Percentiles rank a stretch among this genome's conserved stretches.
Conservation (phyloP, 2,113 vertebrate species). For the Ophiodon elongatus region DNA sequence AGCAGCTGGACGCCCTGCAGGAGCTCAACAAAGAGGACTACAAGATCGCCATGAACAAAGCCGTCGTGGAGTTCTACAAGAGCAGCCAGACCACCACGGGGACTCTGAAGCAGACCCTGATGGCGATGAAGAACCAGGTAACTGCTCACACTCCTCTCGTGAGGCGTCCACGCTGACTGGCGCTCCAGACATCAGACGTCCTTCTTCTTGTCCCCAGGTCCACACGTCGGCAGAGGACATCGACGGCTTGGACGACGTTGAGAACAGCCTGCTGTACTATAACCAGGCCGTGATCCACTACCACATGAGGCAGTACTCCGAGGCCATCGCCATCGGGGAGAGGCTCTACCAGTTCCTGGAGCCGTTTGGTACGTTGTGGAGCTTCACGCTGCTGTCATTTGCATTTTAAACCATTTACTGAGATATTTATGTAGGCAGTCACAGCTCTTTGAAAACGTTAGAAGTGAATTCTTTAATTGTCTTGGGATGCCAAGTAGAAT, state of each 20-base stretch:
- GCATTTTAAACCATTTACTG: neutral
- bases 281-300: constrained; percentile 97
- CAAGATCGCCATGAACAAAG: constrained; percentile 96
- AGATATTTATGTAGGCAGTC: neutral
- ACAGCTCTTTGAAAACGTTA: neutral
- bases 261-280: constrained; percentile 96
- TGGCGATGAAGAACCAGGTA: constrained; percentile 96
- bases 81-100: constrained; percentile 94
- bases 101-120: constrained; percentile 91
- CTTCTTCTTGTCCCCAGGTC: constrained; percentile 81
- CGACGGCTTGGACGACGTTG: constrained; percentile 97
- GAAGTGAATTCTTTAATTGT: neutral
- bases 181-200: neutral
- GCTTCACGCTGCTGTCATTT: neutral
- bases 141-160: neutral
- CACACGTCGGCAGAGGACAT: constrained; percentile 94
- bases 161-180: neutral
- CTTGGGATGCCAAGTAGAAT: neutral
- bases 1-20: constrained; percentile 91
- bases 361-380: constrained; percentile 92
- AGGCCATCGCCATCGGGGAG: constrained; percentile 95
- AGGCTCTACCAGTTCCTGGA: constrained; percentile 98
- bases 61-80: constrained; percentile 95
- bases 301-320: constrained; percentile 94
- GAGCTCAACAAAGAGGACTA: constrained; percentile 98